Base-by-base conservation (phyloP, 2,888 invertebrate genomes). In the Periphyllus acericola region DNA sequence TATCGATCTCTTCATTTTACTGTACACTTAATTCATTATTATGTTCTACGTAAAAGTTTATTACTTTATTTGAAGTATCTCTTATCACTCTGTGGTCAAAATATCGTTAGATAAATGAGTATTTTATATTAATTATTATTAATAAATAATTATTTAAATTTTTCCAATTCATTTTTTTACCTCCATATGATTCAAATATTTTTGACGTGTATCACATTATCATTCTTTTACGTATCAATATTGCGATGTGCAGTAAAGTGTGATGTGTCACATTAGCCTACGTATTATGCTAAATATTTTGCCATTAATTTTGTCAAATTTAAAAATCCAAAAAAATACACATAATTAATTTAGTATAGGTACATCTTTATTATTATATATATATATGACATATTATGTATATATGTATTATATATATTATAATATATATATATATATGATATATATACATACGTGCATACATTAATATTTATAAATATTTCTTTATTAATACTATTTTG, bases 401-500 rank as follows among this genome's bases (percentile, higher is more conserved):
- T 46, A 46, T 76, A 74, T 74, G 32, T 74, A 74, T 75, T 36
- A 36, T 74, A 74, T 32, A 60, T 55, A 83, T 46, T 46, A 46
- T 14, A 46, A 14, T n/a, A 52, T 52, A 46, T 76, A 52, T 52
- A 29, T 76, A 75, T 75, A 40, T 75, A 75, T 76, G 14, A 40
- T 75, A 75, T 32, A 60, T 60, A 83, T n/a, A n/a, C n/a, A n/a
- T n/a, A n/a, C n/a, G n/a, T n/a, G n/a, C 19, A 76, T 85, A 72
- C 29, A 80, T 79, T 55, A 86, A 86, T 86, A 79, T 79, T 80
- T 80, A 86, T 86, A 86, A 86, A 80, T 80, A 86, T 86, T 86
- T 86, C 86, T 86, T 86, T 86, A 86, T 86, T 80, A 80, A 86
- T 86, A 86, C 86, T 86, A 86, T 86, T 86, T 80, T 86, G 86